phyloP scores from a whole-genome alignment of 2,113 vertebrate genomes.

The Limanda limanda region DNA sequence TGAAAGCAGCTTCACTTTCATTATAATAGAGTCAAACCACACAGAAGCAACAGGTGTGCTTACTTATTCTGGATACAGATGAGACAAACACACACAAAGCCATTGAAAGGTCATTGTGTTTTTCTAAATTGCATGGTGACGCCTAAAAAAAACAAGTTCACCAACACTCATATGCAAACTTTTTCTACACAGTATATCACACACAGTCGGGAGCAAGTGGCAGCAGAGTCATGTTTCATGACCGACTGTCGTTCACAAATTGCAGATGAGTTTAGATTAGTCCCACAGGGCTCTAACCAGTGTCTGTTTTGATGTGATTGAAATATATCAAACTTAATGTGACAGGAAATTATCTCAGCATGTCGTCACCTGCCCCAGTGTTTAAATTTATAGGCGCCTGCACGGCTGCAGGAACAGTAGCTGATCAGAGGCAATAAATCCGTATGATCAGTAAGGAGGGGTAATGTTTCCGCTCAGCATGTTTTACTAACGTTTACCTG shows the following conservation, averaged over 20 bases:
- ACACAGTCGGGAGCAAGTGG: neutral
- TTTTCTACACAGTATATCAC: too few relatives aligned
- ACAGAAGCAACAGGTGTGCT: too few relatives aligned
- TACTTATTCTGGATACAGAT: too few relatives aligned
- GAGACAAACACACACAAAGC: neutral
- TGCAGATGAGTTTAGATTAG: neutral
- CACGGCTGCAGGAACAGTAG: neutral
- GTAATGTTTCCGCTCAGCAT: neutral
- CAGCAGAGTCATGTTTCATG: too few relatives aligned
- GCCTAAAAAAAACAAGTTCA: too few relatives aligned
- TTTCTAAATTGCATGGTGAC: too few relatives aligned
- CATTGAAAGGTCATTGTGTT: neutral
- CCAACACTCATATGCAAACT: neutral
- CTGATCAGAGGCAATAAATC: neutral
- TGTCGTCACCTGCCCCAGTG: conserved; percentile 5
- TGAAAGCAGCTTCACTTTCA: too few relatives aligned
- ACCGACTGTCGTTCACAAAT: neutral
- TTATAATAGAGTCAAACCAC: too few relatives aligned
- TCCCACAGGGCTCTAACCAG: neutral
- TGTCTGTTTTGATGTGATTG: conserved; percentile 14
- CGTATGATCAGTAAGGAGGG: neutral
- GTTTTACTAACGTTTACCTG: neutral
- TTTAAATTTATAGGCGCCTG: neutral
- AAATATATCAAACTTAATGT: neutral
- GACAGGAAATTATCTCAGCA: conserved; percentile 5